Conservation (phyloP, 2,113 vertebrate genomes). For the Pimephales promelas region DNA sequence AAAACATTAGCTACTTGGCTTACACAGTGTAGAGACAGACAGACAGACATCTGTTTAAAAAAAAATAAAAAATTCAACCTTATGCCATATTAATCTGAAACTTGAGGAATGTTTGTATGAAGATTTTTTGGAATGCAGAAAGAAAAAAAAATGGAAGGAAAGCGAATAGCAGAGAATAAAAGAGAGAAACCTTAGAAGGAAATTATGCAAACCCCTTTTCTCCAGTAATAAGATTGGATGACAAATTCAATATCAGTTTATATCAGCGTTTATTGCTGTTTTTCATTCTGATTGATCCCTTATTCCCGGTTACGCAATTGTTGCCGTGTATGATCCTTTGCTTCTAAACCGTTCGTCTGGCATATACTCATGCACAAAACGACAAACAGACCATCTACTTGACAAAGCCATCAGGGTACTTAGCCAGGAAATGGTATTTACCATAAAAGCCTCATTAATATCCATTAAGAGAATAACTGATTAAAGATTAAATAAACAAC, state of each 20-base stretch:
- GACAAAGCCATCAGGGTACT: slow-evolving; percentile 51
- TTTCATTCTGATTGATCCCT: slow-evolving; percentile 40
- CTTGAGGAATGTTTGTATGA: slow-evolving; percentile 58
- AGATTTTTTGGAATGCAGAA: slow-evolving; percentile 65
- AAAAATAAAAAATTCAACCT: slow-evolving; percentile 46
- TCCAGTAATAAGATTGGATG: slow-evolving; percentile 57
- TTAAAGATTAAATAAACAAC: background rate
- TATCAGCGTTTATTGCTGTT: slow-evolving; percentile 43
- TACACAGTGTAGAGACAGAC: slow-evolving; percentile 17
- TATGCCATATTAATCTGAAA: slow-evolving; percentile 51
- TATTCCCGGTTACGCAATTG: slow-evolving; percentile 61
- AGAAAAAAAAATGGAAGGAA: slow-evolving; percentile 37
- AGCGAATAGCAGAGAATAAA: background rate
- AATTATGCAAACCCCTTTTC: slow-evolving; percentile 67
- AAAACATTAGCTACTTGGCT: slow-evolving; percentile 58
- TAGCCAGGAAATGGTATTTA: slow-evolving; percentile 66
- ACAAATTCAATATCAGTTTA: slow-evolving; percentile 63
- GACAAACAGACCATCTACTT: slow-evolving; percentile 61
- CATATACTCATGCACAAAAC: slow-evolving; percentile 61
- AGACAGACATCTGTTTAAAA: background rate
- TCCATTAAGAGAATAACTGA: slow-evolving; percentile 37
- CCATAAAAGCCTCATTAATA: slow-evolving; percentile 64
- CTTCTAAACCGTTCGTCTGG: slow-evolving; percentile 64
- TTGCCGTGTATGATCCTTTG: slow-evolving; percentile 52
- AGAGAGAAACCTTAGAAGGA: slow-evolving; percentile 56